phyloP scores from a whole-genome alignment of 2,113 vertebrate species.

The Glaucomys volans region DNA sequence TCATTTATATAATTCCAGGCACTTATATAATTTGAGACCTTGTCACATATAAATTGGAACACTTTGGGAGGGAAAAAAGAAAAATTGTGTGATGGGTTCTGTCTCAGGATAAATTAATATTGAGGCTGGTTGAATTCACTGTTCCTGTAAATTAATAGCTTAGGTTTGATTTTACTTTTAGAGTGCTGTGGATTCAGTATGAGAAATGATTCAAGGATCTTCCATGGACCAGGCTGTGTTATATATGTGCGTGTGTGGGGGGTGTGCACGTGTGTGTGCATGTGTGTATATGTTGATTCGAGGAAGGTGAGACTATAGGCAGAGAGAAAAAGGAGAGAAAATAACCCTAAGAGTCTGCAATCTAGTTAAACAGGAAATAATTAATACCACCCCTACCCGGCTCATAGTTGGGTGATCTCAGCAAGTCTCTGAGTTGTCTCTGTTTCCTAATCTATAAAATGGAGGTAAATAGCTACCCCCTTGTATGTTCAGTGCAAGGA shows the following conservation, averaged over 20 bases:
- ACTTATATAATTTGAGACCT: slow-evolving; percentile 60
- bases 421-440: not conserved
- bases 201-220: not conserved
- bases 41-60: slow-evolving; percentile 51
- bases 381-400: not conserved
- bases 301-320: not conserved
- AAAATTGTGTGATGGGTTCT: slow-evolving; percentile 48
- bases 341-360: not conserved
- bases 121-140: not conserved
- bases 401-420: not conserved
- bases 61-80: not conserved
- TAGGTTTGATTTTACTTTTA: slow-evolving; percentile 52
- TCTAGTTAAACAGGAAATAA: not conserved
- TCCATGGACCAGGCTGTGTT: not conserved
- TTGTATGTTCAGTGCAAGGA: not conserved
- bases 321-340: not conserved
- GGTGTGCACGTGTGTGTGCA: rapidly evolving
- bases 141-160: slow-evolving; percentile 50
- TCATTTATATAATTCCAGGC: slow-evolving; percentile 62
- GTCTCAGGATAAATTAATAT: slow-evolving; percentile 51
- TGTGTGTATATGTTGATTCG: not conserved
- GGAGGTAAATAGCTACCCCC: not conserved
- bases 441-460: not conserved
- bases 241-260: no score
- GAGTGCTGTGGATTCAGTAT: not conserved